Percentiles rank a stretch among this genome's conserved stretches.
These are phyloP conservation scores for Plagodis pulveraria DNA, from an alignment of 2,888 invertebrate genomes.

Conservation along the genomic window DNA sequence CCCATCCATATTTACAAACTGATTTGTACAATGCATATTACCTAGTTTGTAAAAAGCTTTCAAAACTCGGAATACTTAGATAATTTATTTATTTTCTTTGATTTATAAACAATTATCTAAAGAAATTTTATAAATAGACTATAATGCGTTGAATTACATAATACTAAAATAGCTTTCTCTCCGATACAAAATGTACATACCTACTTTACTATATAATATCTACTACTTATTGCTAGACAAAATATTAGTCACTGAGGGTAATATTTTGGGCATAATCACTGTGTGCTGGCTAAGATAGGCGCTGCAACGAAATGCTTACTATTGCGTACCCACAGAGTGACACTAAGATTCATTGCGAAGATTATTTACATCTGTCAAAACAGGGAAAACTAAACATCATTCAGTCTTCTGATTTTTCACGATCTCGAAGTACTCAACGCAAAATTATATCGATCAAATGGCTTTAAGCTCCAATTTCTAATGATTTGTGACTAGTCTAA, in stretches of 20 bases:
- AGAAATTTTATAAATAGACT: constrained; percentile 36
- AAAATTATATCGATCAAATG: constrained; percentile 6
- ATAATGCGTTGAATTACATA: constrained; percentile 30
- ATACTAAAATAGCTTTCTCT: constrained; percentile 50
- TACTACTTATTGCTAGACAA: constrained; percentile 66
- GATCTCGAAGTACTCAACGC: constrained; percentile 8
- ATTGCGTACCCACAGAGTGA: constrained; percentile 38
- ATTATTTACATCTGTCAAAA: constrained; percentile 8
- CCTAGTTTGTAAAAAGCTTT: neutral
- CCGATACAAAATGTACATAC: constrained; percentile 40
- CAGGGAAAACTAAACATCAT: constrained; percentile 12
- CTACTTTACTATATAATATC: constrained; percentile 38
- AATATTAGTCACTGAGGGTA: constrained; percentile 52
- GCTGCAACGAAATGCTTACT: constrained; percentile 33
- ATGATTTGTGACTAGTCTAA: constrained; percentile 67
- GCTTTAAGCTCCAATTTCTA: constrained; percentile 30
- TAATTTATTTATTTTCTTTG: constrained; percentile 1
- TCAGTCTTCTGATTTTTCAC: constrained; percentile 36
- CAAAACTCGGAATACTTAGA: constrained; percentile 3
- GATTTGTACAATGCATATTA: neutral
- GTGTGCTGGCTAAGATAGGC: constrained; percentile 56
- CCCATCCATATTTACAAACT: neutral
- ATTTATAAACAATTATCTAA: constrained; percentile 12
- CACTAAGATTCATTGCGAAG: constrained; percentile 50
- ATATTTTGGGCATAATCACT: constrained; percentile 48